These are phyloP conservation scores for Amphiduros pacificus DNA, from an alignment of 2,888 invertebrate genomes.

Conservation along the genomic window DNA sequence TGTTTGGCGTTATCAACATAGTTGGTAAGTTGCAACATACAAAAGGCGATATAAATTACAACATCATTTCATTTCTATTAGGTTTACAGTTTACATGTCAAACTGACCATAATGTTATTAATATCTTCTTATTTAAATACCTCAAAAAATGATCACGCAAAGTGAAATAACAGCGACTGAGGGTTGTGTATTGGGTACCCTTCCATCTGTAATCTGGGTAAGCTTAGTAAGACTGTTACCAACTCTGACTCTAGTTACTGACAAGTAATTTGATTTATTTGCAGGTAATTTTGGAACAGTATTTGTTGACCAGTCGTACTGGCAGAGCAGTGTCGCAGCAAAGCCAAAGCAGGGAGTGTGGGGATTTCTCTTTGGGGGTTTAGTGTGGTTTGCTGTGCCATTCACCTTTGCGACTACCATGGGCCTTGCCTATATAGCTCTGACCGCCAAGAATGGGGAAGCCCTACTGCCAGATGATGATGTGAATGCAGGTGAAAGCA, in stretches of 20 bases:
- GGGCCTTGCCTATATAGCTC: constrained; percentile 54
- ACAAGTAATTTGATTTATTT: neutral
- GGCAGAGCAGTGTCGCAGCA: constrained; percentile 58
- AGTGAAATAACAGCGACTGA: too few species aligned
- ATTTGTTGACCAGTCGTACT: constrained; percentile 57
- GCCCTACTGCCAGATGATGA: constrained; percentile 41
- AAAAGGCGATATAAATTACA: too few species aligned
- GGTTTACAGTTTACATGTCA: too few species aligned
- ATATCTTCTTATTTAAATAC: too few species aligned
- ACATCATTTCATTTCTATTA: too few species aligned
- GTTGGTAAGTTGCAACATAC: too few species aligned
- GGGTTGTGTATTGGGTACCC: too few species aligned
- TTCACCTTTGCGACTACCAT: constrained; percentile 59
- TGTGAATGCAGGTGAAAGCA: constrained; percentile 44
- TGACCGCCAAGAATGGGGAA: constrained; percentile 46
- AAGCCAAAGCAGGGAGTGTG: constrained; percentile 57
- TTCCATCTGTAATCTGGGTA: too few species aligned
- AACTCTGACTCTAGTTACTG: too few species aligned
- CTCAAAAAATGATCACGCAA: too few species aligned
- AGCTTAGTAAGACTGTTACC: too few species aligned
- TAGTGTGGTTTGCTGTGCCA: constrained; percentile 59
- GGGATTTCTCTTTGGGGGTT: constrained; percentile 56
- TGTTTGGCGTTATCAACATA: constrained; percentile 51
- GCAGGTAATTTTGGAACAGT: constrained; percentile 46
- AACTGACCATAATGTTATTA: too few species aligned